These are phyloP conservation scores for Echinarachnius parma DNA, from an alignment of 53 echinoderm and acorn worm genomes.

Conservation along the genomic window DNA sequence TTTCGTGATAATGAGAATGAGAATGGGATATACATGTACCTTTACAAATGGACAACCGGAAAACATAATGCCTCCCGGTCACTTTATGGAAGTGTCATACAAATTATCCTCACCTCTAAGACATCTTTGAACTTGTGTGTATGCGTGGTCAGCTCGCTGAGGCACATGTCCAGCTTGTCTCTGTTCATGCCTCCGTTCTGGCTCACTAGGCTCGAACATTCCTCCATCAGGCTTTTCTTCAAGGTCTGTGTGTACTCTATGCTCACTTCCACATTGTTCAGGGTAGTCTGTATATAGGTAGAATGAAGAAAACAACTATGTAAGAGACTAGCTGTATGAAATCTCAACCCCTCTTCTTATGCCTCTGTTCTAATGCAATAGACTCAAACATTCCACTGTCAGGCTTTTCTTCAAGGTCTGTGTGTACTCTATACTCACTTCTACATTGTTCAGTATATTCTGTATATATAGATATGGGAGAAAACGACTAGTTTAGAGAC, in stretches of 20 bases:
- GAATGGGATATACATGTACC: too few relatives aligned
- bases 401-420: constrained; percentile 68
- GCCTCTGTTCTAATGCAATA: too few relatives aligned
- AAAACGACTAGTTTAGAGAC: constrained; percentile 42
- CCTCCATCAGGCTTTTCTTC: constrained; percentile 70
- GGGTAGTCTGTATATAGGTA: constrained; percentile 92
- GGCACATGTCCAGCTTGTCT: constrained; percentile 88
- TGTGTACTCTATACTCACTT: constrained; percentile 84
- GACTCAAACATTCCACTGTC: constrained; percentile 58
- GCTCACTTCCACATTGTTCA: constrained; percentile 97
- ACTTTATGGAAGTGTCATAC: too few relatives aligned
- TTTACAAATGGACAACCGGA: too few relatives aligned
- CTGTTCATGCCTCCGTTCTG: constrained; percentile 61
- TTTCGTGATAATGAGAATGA: too few relatives aligned
- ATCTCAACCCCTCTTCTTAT: too few relatives aligned
- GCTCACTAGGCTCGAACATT: constrained; percentile 65
- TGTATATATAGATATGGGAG: constrained; percentile 4
- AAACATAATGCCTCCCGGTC: too few relatives aligned
- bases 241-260: constrained; percentile 87
- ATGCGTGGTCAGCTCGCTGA: constrained; percentile 77
- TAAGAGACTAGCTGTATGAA: too few relatives aligned
- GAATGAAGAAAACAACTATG: too few relatives aligned
- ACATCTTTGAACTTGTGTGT: constrained; percentile 98
- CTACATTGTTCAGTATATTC: constrained; percentile 88
- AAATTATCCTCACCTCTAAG: constrained; percentile 92